A percentile compares a stretch with the other conserved stretches of the same genome.
These are phyloP conservation scores for Corythornis leucogaster DNA, from an alignment of 2,797 vertebrate genomes.

Conservation along the genomic window DNA sequence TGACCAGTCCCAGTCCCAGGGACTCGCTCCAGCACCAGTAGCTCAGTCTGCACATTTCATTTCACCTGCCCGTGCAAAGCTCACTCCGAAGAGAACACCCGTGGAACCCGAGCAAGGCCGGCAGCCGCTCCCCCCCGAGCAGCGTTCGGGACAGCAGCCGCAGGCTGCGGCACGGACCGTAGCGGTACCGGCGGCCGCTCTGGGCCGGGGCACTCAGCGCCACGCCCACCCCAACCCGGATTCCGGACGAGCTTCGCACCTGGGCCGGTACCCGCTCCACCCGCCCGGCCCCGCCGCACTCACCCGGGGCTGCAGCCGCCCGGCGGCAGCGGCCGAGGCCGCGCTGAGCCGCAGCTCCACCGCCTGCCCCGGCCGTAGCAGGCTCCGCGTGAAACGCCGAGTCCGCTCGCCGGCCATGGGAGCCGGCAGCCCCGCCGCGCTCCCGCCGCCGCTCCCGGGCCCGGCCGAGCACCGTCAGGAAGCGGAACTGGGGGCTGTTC, in stretches of 20 bases:
- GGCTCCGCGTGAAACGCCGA: constrained; percentile 94
- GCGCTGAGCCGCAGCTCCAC: constrained; percentile 90
- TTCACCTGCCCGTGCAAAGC: rapidly evolving
- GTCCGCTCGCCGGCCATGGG: constrained; percentile 88
- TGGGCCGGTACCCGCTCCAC: neutral
- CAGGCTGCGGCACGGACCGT: too few relatives aligned
- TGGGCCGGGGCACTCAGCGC: neutral
- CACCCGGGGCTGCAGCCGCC: constrained; percentile 70
- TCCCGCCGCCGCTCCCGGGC: neutral
- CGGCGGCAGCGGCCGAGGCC: constrained; percentile 73
- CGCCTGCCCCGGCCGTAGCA: constrained; percentile 90
- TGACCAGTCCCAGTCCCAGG: neutral
- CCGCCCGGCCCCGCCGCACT: constrained; percentile 12
- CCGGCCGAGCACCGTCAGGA: constrained; percentile 47
- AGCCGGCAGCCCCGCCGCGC: neutral
- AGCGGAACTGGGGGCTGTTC: constrained; percentile 70
- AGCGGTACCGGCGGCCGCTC: too few relatives aligned
- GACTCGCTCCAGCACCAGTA: rapidly evolving
- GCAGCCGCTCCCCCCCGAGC: too few relatives aligned
- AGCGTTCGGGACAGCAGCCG: too few relatives aligned
- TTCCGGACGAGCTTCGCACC: neutral
- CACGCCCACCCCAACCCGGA: neutral
- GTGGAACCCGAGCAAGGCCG: rapidly evolving
- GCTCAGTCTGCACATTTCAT: rapidly evolving
- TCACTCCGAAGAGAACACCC: rapidly evolving